Base-by-base conservation (phyloP, 2,888 invertebrate species). In the Eristalis pertinax region DNA sequence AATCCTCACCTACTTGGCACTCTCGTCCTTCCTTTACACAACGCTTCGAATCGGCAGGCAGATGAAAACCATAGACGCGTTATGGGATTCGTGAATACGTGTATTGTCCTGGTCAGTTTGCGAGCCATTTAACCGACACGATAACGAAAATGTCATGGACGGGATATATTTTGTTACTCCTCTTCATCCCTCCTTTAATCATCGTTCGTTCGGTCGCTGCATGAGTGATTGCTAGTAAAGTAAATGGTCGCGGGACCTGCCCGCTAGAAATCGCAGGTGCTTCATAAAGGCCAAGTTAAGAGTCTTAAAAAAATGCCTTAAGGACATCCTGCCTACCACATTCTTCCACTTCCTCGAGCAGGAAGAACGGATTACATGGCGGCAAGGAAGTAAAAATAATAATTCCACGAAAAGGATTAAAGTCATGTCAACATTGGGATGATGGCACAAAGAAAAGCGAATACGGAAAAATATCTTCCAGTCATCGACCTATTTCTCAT, bases 71-170 rank as follows among this genome's bases (percentile, higher is more conserved):
- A 74, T 82, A 78, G 77, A 78, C 86, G 67, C 65, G 67, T 63
- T 67, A 76, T 82, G 78, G 65, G 69, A 70, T 60, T 74, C 78
- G 58, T 74, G 74, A 70, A 78, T 78, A 75, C 70, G 78, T 75
- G 65, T 86, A 86, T 82, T 86, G 86, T 86, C 86, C 74, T 86
- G 86, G 86, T 86, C 86, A 86, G 82, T 82, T 86, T 86, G 82
- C 86, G 86, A 82, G 74, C 82, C 86, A 83, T 86, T 86, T 83
- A 78, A 83, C 74, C 83, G 74, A 86, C 74, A 79, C 65, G 73
- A 85, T 77, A 85, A 85, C 72, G 77, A 73, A 85, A 72, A 75
- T 78, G 74, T 75, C 74, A 78, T 83, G 83, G 78, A 62, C 69
- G 74, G 69, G 50, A 74, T 82, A 82, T 70, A 74, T 69, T 82